Evolutionary conservation across 2,888 invertebrate genomes (phyloP).

Genomic region (Scotopteryx bipunctaria): DNA sequence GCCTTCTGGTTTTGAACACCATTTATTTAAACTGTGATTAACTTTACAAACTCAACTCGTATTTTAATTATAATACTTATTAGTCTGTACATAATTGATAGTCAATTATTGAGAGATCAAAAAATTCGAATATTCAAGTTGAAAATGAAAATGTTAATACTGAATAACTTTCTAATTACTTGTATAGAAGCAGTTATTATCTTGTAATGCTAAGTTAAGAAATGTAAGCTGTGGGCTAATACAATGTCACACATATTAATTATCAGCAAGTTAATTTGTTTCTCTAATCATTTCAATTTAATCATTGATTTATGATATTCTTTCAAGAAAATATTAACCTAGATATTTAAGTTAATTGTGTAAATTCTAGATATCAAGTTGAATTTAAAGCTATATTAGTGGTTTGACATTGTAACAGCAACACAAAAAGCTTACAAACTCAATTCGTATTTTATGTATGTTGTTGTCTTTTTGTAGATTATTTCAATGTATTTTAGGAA

Average conservation of each 20-base stretch:
- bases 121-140: slow-evolving; percentile 51
- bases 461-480: slow-evolving; percentile 72
- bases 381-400: neutral
- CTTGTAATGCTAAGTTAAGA: slow-evolving; percentile 32
- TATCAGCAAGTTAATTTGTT: no score
- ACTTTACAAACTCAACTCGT: slow-evolving; percentile 74
- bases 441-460: slow-evolving; percentile 67
- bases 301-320: no score
- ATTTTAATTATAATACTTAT: slow-evolving; percentile 48
- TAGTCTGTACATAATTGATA: slow-evolving; percentile 56
- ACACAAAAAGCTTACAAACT: slow-evolving; percentile 50
- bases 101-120: slow-evolving; percentile 60
- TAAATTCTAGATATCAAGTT: no score
- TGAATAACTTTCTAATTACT: slow-evolving; percentile 42
- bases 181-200: slow-evolving; percentile 38
- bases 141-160: slow-evolving; percentile 30
- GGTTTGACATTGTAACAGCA: slow-evolving; percentile 44
- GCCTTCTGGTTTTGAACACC: slow-evolving; percentile 69
- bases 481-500: slow-evolving; percentile 64
- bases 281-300: no score
- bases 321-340: no score
- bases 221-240: slow-evolving; percentile 27
- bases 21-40: slow-evolving; percentile 76
- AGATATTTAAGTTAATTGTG: no score
- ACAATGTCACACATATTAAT: slow-evolving; percentile 17